Evolutionary conservation across 2,888 invertebrate genomes (phyloP).

Genomic region (Dione vanillae): DNA sequence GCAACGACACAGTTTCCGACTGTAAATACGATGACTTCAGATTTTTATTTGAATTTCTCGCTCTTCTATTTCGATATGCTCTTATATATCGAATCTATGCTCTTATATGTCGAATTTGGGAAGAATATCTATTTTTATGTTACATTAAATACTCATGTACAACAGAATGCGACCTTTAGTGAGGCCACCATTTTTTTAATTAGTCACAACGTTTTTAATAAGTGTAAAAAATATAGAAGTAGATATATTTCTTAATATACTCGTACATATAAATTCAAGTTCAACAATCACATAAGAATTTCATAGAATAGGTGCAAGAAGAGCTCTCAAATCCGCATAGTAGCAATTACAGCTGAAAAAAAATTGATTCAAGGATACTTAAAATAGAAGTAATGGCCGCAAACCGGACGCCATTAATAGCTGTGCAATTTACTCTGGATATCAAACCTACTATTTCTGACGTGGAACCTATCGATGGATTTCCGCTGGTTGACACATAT

Average conservation of each 20-base stretch:
- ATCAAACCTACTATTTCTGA: constrained; percentile 79
- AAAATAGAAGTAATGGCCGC: constrained; percentile 71
- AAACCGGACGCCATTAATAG: constrained; percentile 82
- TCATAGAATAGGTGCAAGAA: background rate
- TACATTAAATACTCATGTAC: too few species aligned
- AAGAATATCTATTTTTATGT: too few species aligned
- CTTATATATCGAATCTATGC: too few species aligned
- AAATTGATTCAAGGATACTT: constrained; percentile 45
- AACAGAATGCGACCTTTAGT: too few species aligned
- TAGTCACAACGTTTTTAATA: too few species aligned
- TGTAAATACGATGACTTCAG: too few species aligned
- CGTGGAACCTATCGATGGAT: constrained; percentile 83
- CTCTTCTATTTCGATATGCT: too few species aligned
- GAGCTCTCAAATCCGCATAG: background rate
- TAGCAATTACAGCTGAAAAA: background rate
- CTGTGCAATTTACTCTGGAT: constrained; percentile 78
- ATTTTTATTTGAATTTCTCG: too few species aligned
- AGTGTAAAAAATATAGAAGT: too few species aligned
- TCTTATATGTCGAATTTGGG: too few species aligned
- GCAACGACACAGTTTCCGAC: too few species aligned
- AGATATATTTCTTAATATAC: background rate
- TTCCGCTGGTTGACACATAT: constrained; percentile 84
- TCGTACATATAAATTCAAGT: background rate
- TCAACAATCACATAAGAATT: background rate
- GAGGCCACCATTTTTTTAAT: too few species aligned